These are phyloP conservation scores for Dendrocincla fuliginosa DNA, from an alignment of 2,797 vertebrate genomes.

Conservation along the genomic window DNA sequence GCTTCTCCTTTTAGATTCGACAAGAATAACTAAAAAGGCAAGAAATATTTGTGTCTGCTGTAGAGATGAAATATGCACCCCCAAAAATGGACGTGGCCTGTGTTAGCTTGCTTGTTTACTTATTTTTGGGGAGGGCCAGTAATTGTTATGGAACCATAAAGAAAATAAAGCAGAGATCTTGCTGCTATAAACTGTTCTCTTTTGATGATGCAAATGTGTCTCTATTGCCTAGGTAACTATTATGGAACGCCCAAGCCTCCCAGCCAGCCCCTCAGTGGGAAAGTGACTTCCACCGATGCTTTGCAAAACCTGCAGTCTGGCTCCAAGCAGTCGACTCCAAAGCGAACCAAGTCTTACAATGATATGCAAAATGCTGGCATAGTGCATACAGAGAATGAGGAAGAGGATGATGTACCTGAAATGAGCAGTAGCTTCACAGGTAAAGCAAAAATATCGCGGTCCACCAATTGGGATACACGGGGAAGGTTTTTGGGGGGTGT, in stretches of 20 bases:
- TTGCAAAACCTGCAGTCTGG: slow-evolving; percentile 89
- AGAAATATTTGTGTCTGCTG: slow-evolving; percentile 30
- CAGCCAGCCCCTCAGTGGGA: slow-evolving; percentile 93
- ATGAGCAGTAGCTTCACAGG: slow-evolving; percentile 99
- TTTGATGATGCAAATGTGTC: slow-evolving; percentile 86
- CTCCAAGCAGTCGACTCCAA: slow-evolving; percentile 92
- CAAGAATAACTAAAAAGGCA: slow-evolving; percentile 36
- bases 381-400: slow-evolving; percentile 92
- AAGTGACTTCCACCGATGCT: slow-evolving; percentile 96
- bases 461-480: accelerated
- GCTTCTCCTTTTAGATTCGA: slow-evolving; percentile 46
- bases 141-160: not conserved
- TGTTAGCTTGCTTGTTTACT: not conserved
- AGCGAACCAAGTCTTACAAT: slow-evolving; percentile 98
- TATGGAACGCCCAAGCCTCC: slow-evolving; percentile 99
- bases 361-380: slow-evolving; percentile 99
- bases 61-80: slow-evolving; percentile 31
- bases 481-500: not conserved
- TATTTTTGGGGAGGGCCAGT: not conserved
- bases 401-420: slow-evolving; percentile 96
- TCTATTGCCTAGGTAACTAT: slow-evolving; percentile 98
- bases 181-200: slow-evolving; percentile 40
- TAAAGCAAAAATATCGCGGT: slow-evolving; percentile 30
- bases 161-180: not conserved
- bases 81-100: not conserved